These are phyloP conservation scores for Halcyon malimbica DNA, from an alignment of 2,113 vertebrate genomes.

Conservation along the genomic window DNA sequence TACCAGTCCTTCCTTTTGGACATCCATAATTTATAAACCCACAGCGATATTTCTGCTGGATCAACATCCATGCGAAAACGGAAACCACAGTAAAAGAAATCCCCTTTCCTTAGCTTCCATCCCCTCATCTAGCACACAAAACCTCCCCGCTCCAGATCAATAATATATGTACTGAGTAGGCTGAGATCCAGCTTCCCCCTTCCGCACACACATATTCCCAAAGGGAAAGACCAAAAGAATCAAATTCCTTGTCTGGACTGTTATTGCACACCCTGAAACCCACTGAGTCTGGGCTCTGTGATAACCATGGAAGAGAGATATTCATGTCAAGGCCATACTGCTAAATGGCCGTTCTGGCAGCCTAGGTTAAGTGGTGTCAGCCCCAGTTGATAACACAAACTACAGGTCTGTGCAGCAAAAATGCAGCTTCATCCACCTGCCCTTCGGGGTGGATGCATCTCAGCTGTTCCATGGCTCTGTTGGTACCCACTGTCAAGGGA, in stretches of 20 bases:
- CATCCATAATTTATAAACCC: constrained; percentile 2
- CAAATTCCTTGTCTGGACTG: neutral
- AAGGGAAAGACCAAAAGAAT: neutral
- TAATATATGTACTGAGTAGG: neutral
- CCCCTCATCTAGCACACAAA: neutral
- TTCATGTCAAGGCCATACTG: neutral
- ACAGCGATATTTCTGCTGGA: neutral
- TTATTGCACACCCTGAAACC: neutral
- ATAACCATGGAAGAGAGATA: neutral
- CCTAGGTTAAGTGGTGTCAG: neutral
- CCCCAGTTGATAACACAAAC: neutral
- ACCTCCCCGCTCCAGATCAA: neutral
- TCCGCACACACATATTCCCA: neutral
- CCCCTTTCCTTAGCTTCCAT: neutral
- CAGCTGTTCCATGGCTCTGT: neutral
- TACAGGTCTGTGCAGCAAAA: neutral
- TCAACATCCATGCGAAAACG: neutral
- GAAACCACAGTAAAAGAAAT: neutral
- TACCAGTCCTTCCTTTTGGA: constrained; percentile 18
- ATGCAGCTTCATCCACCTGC: neutral
- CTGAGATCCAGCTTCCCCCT: neutral
- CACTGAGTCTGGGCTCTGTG: neutral
- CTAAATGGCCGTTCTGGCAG: neutral
- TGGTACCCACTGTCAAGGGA: neutral
- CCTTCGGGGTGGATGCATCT: neutral